Conservation (phyloP, 2,797 vertebrate genomes). For the Muraenolepis orangiensis region DNA sequence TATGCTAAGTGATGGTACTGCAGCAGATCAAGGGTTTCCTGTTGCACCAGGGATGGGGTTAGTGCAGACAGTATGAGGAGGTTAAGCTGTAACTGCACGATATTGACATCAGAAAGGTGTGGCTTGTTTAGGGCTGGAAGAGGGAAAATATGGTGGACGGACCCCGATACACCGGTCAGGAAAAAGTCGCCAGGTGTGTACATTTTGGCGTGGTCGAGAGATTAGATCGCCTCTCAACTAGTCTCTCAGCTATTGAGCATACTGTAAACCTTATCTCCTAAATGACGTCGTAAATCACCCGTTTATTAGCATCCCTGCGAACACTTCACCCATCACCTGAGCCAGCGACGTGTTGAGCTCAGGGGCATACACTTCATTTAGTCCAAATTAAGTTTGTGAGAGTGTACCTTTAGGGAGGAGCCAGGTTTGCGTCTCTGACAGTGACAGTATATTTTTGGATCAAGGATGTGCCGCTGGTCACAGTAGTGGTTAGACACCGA, state of each 20-base stretch:
- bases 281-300: not conserved
- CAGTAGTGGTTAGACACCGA: not conserved
- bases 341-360: not conserved
- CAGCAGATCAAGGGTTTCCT: too few relatives aligned
- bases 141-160: not conserved
- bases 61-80: too few relatives aligned
- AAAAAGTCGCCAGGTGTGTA: not conserved
- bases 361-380: not conserved
- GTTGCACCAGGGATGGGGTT: too few relatives aligned
- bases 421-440: not conserved
- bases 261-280: not conserved
- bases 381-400: not conserved
- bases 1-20: too few relatives aligned
- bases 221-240: too few relatives aligned
- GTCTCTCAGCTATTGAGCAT: not conserved
- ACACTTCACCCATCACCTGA: not conserved
- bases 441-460: not conserved
- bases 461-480: not conserved
- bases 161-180: not conserved
- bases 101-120: too few relatives aligned
- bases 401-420: not conserved
- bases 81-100: too few relatives aligned
- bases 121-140: not conserved
- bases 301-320: not conserved
- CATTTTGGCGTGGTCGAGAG: too few relatives aligned